phyloP scores from a whole-genome alignment of 2,888 invertebrate genomes.

The Norana najaformis region DNA sequence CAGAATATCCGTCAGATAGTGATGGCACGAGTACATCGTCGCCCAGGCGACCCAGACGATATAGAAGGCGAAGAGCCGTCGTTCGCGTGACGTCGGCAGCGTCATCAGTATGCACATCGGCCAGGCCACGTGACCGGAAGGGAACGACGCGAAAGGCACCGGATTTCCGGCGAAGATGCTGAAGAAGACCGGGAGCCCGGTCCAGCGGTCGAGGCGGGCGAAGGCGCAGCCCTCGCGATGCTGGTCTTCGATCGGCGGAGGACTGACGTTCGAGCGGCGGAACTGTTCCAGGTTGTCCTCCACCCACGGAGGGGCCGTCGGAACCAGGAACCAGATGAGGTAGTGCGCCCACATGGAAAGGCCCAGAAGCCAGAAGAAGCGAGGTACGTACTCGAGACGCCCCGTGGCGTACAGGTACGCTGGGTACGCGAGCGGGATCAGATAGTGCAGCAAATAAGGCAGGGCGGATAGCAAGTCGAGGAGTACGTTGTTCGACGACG shows the following conservation, averaged over 20 bases:
- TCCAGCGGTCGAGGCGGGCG: conserved; percentile 40
- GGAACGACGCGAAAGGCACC: conserved; percentile 47
- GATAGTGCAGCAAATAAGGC: conserved; percentile 45
- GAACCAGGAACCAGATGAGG: conserved; percentile 45
- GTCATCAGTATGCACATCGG: conserved; percentile 40
- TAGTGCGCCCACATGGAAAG: conserved; percentile 44
- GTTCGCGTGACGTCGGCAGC: conserved; percentile 20
- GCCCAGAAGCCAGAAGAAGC: conserved; percentile 46
- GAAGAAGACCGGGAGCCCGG: conserved; percentile 43
- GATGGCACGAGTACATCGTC: conserved; percentile 48
- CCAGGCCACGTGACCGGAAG: conserved; percentile 48
- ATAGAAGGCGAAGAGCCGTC: conserved; percentile 34
- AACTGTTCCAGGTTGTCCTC: conserved; percentile 37
- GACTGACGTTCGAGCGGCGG: background rate
- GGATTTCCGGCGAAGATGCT: conserved; percentile 46
- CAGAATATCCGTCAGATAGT: conserved; percentile 45
- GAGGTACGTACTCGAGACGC: conserved; percentile 33
- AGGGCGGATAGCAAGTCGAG: conserved; percentile 43
- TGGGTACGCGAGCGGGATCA: conserved; percentile 43
- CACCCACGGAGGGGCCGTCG: conserved; percentile 48
- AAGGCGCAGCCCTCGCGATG: conserved; percentile 46
- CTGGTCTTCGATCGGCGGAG: background rate
- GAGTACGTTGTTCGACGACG: conserved; percentile 28
- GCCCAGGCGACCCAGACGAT: conserved; percentile 46
- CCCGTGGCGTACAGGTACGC: conserved; percentile 36